A percentile compares a stretch with the other conserved stretches of the same genome.
These are phyloP conservation scores for Sterna hirundo DNA, from an alignment of 2,113 vertebrate species.

Conservation along the genomic window DNA sequence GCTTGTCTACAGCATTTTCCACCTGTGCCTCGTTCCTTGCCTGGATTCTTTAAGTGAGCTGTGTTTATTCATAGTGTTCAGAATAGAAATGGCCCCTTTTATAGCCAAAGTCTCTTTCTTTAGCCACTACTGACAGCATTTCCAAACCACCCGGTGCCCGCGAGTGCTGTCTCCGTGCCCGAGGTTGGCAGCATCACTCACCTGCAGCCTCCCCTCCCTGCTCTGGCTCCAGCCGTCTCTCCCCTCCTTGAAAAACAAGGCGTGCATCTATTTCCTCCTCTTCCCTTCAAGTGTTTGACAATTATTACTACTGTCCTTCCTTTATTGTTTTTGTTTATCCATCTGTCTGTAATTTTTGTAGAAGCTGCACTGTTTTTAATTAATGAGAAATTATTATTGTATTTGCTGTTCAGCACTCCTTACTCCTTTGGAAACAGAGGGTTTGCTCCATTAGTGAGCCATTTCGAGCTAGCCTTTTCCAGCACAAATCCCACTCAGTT, in stretches of 20 bases:
- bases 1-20: neutral
- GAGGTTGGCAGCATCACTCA: neutral
- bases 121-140: neutral
- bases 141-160: neutral
- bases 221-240: neutral
- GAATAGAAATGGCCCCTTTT: neutral
- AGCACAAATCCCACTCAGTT: neutral
- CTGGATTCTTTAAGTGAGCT: neutral
- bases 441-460: neutral
- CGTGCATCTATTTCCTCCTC: neutral
- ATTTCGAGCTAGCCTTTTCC: neutral
- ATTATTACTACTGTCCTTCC: neutral
- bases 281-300: neutral
- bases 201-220: neutral
- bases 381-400: neutral
- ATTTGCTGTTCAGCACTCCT: neutral
- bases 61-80: neutral
- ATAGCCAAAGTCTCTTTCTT: neutral
- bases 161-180: neutral
- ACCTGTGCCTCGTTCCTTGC: neutral
- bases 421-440: neutral
- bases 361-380: neutral
- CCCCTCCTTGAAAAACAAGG: neutral
- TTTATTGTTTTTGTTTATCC: slow-evolving; percentile 12
- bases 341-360: neutral